These are phyloP conservation scores for Andrena praecox DNA, from an alignment of 2,888 invertebrate species.

Conservation along the genomic window DNA sequence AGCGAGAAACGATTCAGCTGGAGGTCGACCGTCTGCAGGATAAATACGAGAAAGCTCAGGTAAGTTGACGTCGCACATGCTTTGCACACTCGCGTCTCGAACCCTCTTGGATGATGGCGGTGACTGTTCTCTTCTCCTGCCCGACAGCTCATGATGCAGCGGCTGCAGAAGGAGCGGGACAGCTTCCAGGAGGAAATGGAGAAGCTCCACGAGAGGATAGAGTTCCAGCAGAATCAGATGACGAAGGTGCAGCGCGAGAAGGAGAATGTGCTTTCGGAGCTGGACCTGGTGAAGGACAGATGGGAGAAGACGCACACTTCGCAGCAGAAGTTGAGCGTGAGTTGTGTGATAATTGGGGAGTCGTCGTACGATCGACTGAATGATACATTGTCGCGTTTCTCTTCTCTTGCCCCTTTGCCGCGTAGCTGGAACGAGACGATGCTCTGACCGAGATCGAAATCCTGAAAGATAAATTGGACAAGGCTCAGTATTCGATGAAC, in stretches of 20 bases:
- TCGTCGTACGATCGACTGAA: neutral
- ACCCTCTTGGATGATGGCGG: neutral
- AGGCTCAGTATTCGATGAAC: constrained; percentile 92
- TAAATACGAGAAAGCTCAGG: constrained; percentile 96
- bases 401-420: neutral
- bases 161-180: constrained; percentile 96
- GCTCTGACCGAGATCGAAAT: constrained; percentile 94
- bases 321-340: constrained; percentile 93
- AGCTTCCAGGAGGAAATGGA: constrained; percentile 92
- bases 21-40: constrained; percentile 95
- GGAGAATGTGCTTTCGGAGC: constrained; percentile 93
- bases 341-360: constrained; percentile 33
- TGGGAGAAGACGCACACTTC: constrained; percentile 94
- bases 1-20: constrained; percentile 93
- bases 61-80: constrained; percentile 80
- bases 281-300: constrained; percentile 94
- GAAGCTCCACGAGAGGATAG: constrained; percentile 92
- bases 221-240: constrained; percentile 92
- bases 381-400: neutral
- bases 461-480: constrained; percentile 95
- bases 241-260: constrained; percentile 93
- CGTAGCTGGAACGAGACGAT: constrained; percentile 94
- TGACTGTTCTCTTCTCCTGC: neutral
- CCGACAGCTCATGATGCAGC: constrained; percentile 88
- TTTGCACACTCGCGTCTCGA: too few relatives aligned